These are phyloP conservation scores for Manis pentadactyla DNA, from an alignment of 2,797 vertebrate species.

Conservation along the genomic window DNA sequence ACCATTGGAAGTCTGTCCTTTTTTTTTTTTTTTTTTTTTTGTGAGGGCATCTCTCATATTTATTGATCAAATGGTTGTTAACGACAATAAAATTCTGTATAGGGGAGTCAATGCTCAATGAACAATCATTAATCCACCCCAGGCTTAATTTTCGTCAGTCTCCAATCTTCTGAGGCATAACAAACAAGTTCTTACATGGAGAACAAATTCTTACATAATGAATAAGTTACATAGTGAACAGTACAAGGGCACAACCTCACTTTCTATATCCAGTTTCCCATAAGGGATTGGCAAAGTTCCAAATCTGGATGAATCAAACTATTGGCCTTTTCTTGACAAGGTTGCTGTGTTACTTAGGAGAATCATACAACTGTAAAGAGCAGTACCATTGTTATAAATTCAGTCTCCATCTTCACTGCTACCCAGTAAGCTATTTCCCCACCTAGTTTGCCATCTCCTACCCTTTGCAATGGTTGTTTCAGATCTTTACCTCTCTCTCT, in stretches of 20 bases:
- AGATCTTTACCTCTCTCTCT: neutral
- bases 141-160: no score
- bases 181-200: no score
- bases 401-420: slow-evolving; percentile 2
- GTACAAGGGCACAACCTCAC: slow-evolving; percentile 17
- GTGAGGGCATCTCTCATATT: no score
- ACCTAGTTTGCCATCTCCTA: neutral
- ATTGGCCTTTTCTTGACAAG: slow-evolving; percentile 42
- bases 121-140: no score
- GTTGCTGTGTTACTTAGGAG: neutral
- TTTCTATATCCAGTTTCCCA: slow-evolving; percentile 42
- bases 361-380: neutral
- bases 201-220: no score
- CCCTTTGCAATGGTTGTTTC: neutral
- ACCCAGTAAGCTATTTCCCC: slow-evolving; percentile 24
- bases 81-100: no score
- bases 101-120: no score
- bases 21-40: no score
- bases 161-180: no score
- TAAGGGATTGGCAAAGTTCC: slow-evolving; percentile 51
- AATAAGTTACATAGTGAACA: no score
- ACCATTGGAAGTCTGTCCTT: no score
- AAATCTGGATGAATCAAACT: slow-evolving; percentile 57
- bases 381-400: neutral
- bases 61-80: no score